Conservation (phyloP, 2,888 invertebrate genomes). For the Idaea dimidiata region DNA sequence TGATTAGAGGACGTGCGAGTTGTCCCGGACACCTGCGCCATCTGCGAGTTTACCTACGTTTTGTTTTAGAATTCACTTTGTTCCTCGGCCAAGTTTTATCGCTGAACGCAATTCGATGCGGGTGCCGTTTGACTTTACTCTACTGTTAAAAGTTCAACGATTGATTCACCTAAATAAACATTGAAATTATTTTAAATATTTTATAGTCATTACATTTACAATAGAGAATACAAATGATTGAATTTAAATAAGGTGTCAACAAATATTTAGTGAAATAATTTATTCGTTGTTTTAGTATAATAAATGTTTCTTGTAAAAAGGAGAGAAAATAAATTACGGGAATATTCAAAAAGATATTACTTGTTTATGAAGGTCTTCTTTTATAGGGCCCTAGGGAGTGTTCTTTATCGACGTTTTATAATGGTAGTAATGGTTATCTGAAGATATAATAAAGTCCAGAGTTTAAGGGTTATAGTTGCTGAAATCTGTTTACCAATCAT, state of each 20-base stretch:
- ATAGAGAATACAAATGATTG: not conserved
- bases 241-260: not conserved
- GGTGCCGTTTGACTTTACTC: slow-evolving; percentile 57
- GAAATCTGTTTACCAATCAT: slow-evolving; percentile 6
- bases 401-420: slow-evolving; percentile 64
- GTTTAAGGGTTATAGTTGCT: slow-evolving; percentile 36
- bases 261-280: slow-evolving; percentile 7
- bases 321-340: slow-evolving; percentile 59
- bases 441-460: slow-evolving; percentile 57
- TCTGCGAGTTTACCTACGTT: slow-evolving; percentile 57
- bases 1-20: slow-evolving; percentile 72
- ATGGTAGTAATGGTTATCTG: slow-evolving; percentile 58
- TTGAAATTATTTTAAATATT: too few species aligned
- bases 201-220: not conserved
- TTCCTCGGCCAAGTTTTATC: slow-evolving; percentile 63
- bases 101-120: slow-evolving; percentile 57
- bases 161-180: too few species aligned
- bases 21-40: slow-evolving; percentile 67
- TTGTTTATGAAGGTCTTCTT: slow-evolving; percentile 73
- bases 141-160: slow-evolving; percentile 11
- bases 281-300: slow-evolving; percentile 39
- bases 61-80: slow-evolving; percentile 66
- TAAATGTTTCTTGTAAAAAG: slow-evolving; percentile 47
- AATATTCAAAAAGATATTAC: slow-evolving; percentile 67
- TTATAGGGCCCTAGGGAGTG: slow-evolving; percentile 60